These are phyloP conservation scores for Sycophila texana DNA, from an alignment of 2,888 invertebrate species.

Conservation along the genomic window DNA sequence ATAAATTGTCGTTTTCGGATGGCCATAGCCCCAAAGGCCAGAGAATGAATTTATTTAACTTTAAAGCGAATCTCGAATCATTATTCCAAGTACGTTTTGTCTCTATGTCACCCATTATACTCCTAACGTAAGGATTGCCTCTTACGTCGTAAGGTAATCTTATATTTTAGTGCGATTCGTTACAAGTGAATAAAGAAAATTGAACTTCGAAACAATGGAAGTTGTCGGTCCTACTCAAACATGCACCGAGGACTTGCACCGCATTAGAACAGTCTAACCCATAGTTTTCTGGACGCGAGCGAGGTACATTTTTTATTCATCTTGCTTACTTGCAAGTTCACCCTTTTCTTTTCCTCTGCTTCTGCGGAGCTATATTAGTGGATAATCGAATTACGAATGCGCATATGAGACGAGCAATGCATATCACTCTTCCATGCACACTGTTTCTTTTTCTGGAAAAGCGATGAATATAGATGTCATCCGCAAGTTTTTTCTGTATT, in stretches of 20 bases:
- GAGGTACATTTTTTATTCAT: slow-evolving; percentile 24
- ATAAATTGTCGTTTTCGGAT: slow-evolving; percentile 52
- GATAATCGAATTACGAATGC: slow-evolving; percentile 25
- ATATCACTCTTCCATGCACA: too few relatives aligned
- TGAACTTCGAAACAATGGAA: not conserved
- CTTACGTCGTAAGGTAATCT: not conserved
- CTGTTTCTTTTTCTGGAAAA: too few relatives aligned
- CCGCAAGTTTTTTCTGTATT: too few relatives aligned
- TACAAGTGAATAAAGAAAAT: not conserved
- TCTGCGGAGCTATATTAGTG: not conserved
- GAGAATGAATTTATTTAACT: slow-evolving; percentile 57
- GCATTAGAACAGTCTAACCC: not conserved
- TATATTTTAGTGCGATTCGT: not conserved
- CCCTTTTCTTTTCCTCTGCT: slow-evolving; percentile 31
- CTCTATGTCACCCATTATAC: not conserved
- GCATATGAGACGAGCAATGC: slow-evolving; percentile 7
- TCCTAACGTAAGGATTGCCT: not conserved
- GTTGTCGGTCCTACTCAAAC: not conserved
- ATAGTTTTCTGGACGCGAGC: slow-evolving; percentile 19
- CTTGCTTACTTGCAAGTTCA: not conserved
- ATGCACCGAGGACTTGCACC: not conserved
- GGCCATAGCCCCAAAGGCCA: slow-evolving; percentile 62
- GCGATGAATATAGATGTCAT: too few relatives aligned
- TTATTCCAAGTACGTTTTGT: slow-evolving; percentile 50
- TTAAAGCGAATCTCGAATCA: slow-evolving; percentile 57